A percentile compares a stretch with the other conserved stretches of the same genome.
Evolutionary conservation across 2,888 invertebrate species (phyloP).

Genomic region (Apamea epomidion): DNA sequence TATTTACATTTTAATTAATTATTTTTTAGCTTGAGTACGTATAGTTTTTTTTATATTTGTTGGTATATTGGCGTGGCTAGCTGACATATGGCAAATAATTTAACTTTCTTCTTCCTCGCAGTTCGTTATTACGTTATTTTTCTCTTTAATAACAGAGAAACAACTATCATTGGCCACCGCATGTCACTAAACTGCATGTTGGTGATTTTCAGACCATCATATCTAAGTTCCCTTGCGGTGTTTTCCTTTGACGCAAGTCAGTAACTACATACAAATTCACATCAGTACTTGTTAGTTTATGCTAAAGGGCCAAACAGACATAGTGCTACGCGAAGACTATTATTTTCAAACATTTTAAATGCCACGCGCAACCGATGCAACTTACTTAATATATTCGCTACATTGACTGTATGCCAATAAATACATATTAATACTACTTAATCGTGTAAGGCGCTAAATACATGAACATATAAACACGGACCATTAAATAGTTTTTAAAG

Average conservation of each 20-base stretch:
- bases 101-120: no score
- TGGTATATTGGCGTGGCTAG: no score
- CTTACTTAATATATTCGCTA: background rate
- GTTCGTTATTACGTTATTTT: background rate
- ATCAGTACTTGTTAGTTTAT: background rate
- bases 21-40: no score
- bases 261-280: background rate
- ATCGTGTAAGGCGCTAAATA: background rate
- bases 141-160: background rate
- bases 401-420: background rate
- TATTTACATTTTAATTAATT: no score
- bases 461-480: background rate
- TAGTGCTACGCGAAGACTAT: background rate
- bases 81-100: no score
- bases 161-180: background rate
- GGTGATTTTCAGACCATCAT: background rate
- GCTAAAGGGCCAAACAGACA: background rate
- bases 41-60: no score
- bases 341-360: constrained; percentile 5
- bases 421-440: background rate
- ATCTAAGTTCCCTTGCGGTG: background rate
- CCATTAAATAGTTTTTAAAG: background rate
- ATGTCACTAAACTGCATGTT: background rate
- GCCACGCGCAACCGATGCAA: background rate
- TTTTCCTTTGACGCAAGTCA: background rate